Evolutionary conservation across 2,888 invertebrate species (phyloP).

Genomic region (Gastracanthus pulcherrimus): DNA sequence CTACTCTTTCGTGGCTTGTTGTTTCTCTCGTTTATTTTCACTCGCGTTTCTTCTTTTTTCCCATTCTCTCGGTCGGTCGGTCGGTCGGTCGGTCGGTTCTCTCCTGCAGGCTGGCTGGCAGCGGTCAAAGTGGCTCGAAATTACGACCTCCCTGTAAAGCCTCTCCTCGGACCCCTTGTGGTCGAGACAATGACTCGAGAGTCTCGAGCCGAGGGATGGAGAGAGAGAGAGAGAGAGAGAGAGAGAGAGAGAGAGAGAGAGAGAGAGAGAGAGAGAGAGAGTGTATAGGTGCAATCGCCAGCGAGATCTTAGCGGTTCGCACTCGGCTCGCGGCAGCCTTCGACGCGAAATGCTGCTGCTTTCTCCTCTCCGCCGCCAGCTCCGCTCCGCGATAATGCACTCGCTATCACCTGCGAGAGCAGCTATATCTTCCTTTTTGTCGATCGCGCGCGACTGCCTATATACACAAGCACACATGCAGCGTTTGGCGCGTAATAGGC

Average conservation of each 20-base stretch:
- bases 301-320: constrained; percentile 46
- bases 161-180: constrained; percentile 60
- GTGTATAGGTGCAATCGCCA: constrained; percentile 53
- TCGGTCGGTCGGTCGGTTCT: not conserved
- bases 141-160: constrained; percentile 49
- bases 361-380: not conserved
- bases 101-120: constrained; percentile 7
- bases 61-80: not conserved
- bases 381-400: not conserved
- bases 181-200: constrained; percentile 60
- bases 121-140: constrained; percentile 54
- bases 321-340: constrained; percentile 11
- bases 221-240: constrained; percentile 31
- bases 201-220: constrained; percentile 28
- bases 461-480: too few species aligned
- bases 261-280: constrained; percentile 1
- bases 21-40: constrained; percentile 48
- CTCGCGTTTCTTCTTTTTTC: constrained; percentile 17
- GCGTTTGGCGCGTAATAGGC: constrained; percentile 1
- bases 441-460: not conserved
- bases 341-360: not conserved
- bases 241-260: constrained; percentile 3
- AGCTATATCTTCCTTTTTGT: not conserved
- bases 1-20: constrained; percentile 29
- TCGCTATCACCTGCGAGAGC: too few species aligned